phyloP scores from a whole-genome alignment of 37 sponge, comb jelly and placozoan genomes.

The Theonella swinhoei region DNA sequence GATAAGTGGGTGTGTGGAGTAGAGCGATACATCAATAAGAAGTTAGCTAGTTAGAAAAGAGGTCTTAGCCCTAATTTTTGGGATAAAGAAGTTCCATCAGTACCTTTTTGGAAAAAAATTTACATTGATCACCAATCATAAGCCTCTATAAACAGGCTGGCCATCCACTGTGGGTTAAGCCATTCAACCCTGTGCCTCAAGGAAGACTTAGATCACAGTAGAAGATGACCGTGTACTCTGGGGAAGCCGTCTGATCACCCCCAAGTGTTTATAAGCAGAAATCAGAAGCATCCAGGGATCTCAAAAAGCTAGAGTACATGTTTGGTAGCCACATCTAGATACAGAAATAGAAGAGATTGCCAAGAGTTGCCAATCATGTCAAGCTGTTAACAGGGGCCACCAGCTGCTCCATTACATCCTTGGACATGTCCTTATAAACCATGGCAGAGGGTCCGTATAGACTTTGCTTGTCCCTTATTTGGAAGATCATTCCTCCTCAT shows the following conservation, averaged over 20 bases:
- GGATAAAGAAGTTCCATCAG: too few species aligned
- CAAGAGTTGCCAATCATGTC: background rate
- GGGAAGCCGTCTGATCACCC: constrained; percentile 21
- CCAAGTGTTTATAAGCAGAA: background rate
- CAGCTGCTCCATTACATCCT: constrained; percentile 18
- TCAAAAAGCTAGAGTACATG: constrained; percentile 15
- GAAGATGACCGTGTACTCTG: constrained; percentile 34
- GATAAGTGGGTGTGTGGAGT: too few species aligned
- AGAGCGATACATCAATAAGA: too few species aligned
- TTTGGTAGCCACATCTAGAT: constrained; percentile 35
- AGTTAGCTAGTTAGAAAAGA: too few species aligned
- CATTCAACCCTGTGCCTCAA: too few species aligned
- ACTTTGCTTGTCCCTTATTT: constrained; percentile 34
- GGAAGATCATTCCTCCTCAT: constrained; percentile 14
- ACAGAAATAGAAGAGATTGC: constrained; percentile 11
- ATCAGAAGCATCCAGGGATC: constrained; percentile 29
- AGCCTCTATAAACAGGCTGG: too few species aligned
- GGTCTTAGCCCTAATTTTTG: too few species aligned
- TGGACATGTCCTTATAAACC: constrained; percentile 18
- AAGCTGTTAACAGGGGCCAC: background rate
- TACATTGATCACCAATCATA: too few species aligned
- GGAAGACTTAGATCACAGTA: constrained; percentile 25
- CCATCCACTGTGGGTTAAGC: too few species aligned
- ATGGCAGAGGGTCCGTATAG: constrained; percentile 16
- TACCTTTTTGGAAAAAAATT: too few species aligned